Base-by-base conservation (phyloP, 2,797 vertebrate genomes). In the Neosalanx taihuensis region DNA sequence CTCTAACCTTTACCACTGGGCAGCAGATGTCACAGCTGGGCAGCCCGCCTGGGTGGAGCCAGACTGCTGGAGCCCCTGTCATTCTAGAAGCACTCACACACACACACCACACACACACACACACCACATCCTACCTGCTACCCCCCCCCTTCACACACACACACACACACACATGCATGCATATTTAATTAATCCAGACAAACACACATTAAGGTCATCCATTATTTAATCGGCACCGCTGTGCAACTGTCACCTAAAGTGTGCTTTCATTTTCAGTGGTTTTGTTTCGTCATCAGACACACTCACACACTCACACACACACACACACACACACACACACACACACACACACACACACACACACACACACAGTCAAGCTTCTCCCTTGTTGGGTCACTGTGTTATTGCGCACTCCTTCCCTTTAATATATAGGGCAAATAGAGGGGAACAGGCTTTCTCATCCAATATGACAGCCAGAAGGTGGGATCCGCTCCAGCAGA, bases 171-270 rank as follows among this genome's bases (percentile, higher is more conserved):
- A 31, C 31, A 23, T 6, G 26, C 29, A 33, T 26, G 26, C 64
- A 66, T 67, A 29, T 73, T 51, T 71, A 20, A 58, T 60, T 85
- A 81, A 81, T 81, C 82, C 85, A 86, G 86, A 41, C 37, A 85
- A 86, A 87, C 81, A 78, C 79, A 87, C 88, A 90, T 92, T 89
- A 88, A 85, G 85, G 1, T 63, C 85, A 92, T 91, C 84, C 85
- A 92, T 92, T 92, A 92, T 91, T 92, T 78, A 90, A 89, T 88
- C 82, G 87, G 87, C 86, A 86, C 79, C 73, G 81, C 83, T 78
- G 88, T 82, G 83, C 84, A 85, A 85, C 88, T 90, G 88, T 90
- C 90, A 82, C 77, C 79, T 82, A 69, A 77, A 23, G 84, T 90
- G 87, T 89, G 88, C 84, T 81, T 86, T 84, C 86, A 87, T 86